Evolutionary conservation across 2,113 vertebrate species (phyloP).

Genomic region (Brienomyrus longianalis): DNA sequence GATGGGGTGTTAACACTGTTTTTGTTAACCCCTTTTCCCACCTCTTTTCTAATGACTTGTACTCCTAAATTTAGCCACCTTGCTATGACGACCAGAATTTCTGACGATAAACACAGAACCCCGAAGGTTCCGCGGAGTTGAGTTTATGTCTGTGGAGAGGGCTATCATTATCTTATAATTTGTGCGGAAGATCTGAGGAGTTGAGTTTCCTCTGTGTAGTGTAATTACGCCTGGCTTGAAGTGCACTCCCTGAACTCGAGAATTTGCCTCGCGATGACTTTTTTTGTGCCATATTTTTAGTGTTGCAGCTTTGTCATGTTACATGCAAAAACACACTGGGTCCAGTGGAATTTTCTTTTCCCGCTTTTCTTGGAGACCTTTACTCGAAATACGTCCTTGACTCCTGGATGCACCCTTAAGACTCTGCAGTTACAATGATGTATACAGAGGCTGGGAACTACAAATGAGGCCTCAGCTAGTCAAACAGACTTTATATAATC

Average conservation of each 20-base stretch:
- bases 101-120: slow-evolving; percentile 42
- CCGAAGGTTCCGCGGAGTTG: slow-evolving; percentile 30
- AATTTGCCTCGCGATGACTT: slow-evolving; percentile 16
- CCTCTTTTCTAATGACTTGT: slow-evolving; percentile 32
- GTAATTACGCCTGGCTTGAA: slow-evolving; percentile 37
- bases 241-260: slow-evolving; percentile 13
- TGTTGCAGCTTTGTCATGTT: slow-evolving; percentile 17
- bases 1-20: slow-evolving; percentile 5
- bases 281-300: slow-evolving; percentile 33
- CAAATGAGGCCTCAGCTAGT: not conserved
- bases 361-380: not conserved
- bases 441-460: not conserved
- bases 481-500: not conserved
- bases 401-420: slow-evolving; percentile 15
- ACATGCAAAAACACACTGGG: not conserved
- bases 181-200: slow-evolving; percentile 44
- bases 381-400: not conserved
- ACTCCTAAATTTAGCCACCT: slow-evolving; percentile 41
- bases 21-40: not conserved
- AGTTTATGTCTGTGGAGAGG: slow-evolving; percentile 40
- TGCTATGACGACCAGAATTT: slow-evolving; percentile 52
- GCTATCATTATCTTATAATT: slow-evolving; percentile 47
- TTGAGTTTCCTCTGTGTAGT: slow-evolving; percentile 29
- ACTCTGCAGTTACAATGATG: not conserved
- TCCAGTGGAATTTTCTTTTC: not conserved